Percentiles rank a stretch among this genome's conserved stretches.
Evolutionary conservation across 2,888 invertebrate species (phyloP).

Genomic region (Nymphalis polychloros): DNA sequence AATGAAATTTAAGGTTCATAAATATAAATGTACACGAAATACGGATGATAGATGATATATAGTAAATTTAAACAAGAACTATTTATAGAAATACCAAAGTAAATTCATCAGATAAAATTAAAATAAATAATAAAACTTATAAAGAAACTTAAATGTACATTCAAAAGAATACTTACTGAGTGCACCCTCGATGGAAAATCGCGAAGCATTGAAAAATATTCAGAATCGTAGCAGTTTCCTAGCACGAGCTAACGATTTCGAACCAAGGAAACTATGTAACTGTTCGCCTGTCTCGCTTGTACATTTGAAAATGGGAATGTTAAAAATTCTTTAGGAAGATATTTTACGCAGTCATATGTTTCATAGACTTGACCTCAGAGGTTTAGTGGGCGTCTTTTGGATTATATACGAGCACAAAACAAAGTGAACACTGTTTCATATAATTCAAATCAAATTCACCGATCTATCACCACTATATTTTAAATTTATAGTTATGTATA

Average conservation of each 20-base stretch:
- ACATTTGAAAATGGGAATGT: not conserved
- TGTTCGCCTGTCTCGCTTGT: not conserved
- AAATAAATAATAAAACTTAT: not conserved
- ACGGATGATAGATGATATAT: no score
- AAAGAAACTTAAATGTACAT: constrained; percentile 9
- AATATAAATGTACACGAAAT: not conserved
- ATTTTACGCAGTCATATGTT: no score
- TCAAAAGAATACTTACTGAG: constrained; percentile 2
- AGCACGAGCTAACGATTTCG: not conserved
- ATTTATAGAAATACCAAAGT: not conserved
- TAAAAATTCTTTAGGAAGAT: not conserved
- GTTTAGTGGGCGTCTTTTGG: no score
- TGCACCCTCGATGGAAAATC: not conserved
- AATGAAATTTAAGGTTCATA: no score
- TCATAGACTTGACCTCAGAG: no score
- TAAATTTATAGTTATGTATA: no score
- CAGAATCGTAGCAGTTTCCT: not conserved
- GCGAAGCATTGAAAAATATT: not conserved
- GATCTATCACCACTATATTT: no score
- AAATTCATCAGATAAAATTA: not conserved
- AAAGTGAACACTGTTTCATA: no score
- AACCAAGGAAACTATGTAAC: not conserved
- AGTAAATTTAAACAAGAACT: not conserved
- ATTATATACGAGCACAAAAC: no score
- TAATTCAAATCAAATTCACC: no score